Evolutionary conservation across 2,113 vertebrate genomes (phyloP), one percentile per base, ranked within the genome.

Genomic region (Parotia lawesii): DNA sequence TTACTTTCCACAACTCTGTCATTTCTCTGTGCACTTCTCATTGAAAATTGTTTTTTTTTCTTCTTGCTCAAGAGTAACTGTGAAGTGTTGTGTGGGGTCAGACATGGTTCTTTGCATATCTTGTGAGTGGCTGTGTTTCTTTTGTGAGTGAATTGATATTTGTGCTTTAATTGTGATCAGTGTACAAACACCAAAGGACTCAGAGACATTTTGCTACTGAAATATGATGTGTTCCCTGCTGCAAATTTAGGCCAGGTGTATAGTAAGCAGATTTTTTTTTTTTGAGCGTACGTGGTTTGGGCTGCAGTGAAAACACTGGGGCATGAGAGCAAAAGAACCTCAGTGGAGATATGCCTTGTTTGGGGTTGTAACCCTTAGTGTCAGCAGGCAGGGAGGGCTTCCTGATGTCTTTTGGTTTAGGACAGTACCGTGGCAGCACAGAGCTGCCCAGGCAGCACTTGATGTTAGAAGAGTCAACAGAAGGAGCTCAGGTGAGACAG

Each of bases 1-100:
- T 92, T 94, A 67, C 83, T 81, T 86, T 82, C 65, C 11, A 33
- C 70, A 66, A 6, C 45, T 82, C 61, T 93, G 28, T 78, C 14
- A 57, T 82, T 94, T 90, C 71, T 80, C 44, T 57, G 29, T 77
- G 37, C 11, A 29, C 15, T 71, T 94, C 10, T 35, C 15, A 37
- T 38, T 64, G 44, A 92, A 89, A 87, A 50, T 51, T 12, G 53
- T 22, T 5, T 62, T 60, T 37, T 85, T 31, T 40, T 38, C 16
- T 60, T 87, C 29, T 69, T 73, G 23, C 16, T 79, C 15, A 21
- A 15, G 58, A 83, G 38, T n/a, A 33, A 62, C 35, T 75, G 2
- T 27, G 48, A 53, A 84, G 19, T 53, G 29, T 78, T 78, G 3
- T 48, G 9, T 60, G 28, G 40, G 23, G 70, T 69, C 79, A 92